Base-by-base conservation (phyloP, 2,888 invertebrate species). In the Beris morrisii region DNA sequence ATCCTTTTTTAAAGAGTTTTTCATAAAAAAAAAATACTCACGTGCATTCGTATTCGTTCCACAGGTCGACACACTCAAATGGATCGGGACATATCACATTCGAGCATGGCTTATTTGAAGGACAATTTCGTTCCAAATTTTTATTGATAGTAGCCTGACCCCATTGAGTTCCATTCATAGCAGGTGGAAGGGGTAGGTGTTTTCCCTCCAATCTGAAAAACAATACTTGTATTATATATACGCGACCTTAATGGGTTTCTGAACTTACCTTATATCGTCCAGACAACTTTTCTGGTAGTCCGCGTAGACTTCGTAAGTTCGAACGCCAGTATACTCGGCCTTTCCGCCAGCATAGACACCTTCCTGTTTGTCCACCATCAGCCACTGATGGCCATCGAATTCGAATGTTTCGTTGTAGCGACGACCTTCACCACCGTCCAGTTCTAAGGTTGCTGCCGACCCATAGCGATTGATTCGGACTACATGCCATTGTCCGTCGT, bases 41-140 rank as follows among this genome's bases (percentile, higher is more conserved):
- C 94, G 96, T 95, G 94, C 98, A 98, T 80, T 97, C 96, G 77
- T 95, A 95, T 82, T 94, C 93, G 81, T 97, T 97, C 97, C 98
- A 98, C 12, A 97, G 87, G 82, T 95, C 97, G 71, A 94, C 92
- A 82, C 96, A 97, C 76, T 94, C 94, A 79, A 95, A 95, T 11
- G 93, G 95, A 76, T 92, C 92, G 0, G 92, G 91, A 77, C 97
- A 97, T 75, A 94, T 93, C 46, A 96, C 93, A 79, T 94, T 93
- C 72, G 92, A 92, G 78, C 97, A 97, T 2, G 96, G 96, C 77
- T 95, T 94, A 75, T 96, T 94, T 4, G 96, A 95, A 12, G 93
- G 92, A 79, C 99, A 99, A 78, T 93, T 92, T 71, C 91, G 89
- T 75, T 93, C 93, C 66, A 97, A 84, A 79, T 96, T 95, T 71